Base-by-base conservation (phyloP, 2,113 vertebrate species). In the Elephas maximus region DNA sequence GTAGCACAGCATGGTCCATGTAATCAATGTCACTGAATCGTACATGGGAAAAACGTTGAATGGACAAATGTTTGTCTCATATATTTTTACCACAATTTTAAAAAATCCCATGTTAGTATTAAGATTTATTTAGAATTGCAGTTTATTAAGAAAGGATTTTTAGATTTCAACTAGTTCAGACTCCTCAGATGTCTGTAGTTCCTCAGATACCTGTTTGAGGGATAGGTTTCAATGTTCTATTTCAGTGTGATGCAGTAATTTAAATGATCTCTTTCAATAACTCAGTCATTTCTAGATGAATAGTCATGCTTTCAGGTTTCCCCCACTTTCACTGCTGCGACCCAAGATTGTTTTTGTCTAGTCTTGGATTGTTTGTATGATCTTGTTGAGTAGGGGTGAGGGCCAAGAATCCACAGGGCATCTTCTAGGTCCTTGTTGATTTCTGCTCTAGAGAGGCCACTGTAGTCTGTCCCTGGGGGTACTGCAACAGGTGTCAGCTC, bases 141-240 rank as follows among this genome's bases (percentile, higher is more conserved):
- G 24, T 24, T 86, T 51, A 41, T 69, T 67, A 17, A 0, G 28
- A 63, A 73, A 65, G 67, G 24, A 30, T 77, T 84, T 93, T 85
- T 65, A 71, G 12, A 74, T 10, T 91, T 96, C 73, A 88, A 24
- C 93, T 81, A 95, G 81, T 83, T 92, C 37, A 69, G 69, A 78
- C 12, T 63, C 18, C 8, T 41, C 23, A 48, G 69, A 15, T 79
- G 48, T 48, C n/a, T 80, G 1, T 21, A 83, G 33, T 79, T 57
- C 9, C 80, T 63, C 76, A 33, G 28, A 90, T 37, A 15, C 63
- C 65, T n/a, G 5, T 37, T 65, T 33, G 62, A 93, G 44, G 21
- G 30, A 17, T 2, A 41, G 6, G 26, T 45, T 92, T 87, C 21
- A 14, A 17, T 8, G 2, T 41, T 9, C 23, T 5, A 26, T 37